A percentile compares a stretch with the other conserved stretches of the same genome.
Evolutionary conservation across 2,113 vertebrate genomes (phyloP).

Genomic region (Dicrurus megarhynchus): DNA sequence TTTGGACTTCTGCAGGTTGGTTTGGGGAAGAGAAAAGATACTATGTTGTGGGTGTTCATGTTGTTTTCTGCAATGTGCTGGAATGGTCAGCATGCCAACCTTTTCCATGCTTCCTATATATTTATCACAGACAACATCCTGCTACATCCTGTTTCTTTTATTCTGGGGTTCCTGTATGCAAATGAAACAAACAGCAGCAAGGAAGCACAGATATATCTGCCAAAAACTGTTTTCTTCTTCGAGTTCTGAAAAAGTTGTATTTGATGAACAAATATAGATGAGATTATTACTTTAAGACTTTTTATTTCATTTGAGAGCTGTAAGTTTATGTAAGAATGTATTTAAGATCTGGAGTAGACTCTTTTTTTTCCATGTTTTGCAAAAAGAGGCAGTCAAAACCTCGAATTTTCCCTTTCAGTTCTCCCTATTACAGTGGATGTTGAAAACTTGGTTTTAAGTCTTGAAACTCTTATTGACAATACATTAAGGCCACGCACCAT

Average conservation of each 20-base stretch:
- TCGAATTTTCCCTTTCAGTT: not conserved
- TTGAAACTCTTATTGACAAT: not conserved
- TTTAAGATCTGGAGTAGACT: not conserved
- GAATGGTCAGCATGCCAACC: not conserved
- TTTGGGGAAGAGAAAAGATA: not conserved
- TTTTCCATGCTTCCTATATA: not conserved
- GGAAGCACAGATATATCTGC: not conserved
- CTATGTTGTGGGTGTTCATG: rapidly evolving
- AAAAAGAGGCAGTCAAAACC: not conserved
- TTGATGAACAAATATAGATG: not conserved
- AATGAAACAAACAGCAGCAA: not conserved
- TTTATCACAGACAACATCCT: not conserved
- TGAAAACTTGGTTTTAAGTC: not conserved
- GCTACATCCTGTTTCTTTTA: not conserved
- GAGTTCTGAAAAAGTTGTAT: not conserved
- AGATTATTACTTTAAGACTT: not conserved
- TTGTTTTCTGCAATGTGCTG: not conserved
- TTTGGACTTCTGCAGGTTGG: not conserved
- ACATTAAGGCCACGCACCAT: not conserved
- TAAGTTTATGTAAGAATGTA: not conserved
- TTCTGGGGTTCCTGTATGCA: not conserved
- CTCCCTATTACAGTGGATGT: not conserved
- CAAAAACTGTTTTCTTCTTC: not conserved
- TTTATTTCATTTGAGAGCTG: not conserved
- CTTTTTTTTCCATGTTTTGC: not conserved